Conservation (phyloP, 1,140 invertebrate genomes). For the Helicorthomorpha holstii region DNA sequence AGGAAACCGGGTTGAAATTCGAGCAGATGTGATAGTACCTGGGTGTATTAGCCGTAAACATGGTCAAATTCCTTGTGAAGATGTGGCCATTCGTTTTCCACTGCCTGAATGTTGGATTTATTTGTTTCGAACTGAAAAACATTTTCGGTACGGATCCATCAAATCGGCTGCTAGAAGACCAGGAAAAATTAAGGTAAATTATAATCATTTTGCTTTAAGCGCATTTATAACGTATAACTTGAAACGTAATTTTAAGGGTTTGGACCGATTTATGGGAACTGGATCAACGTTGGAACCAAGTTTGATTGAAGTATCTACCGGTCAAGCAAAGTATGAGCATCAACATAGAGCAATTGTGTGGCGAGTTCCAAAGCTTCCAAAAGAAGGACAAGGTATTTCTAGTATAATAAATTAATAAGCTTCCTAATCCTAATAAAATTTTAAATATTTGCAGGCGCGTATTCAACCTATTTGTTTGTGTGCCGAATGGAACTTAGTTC, state of each 20-base stretch:
- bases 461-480: conserved; percentile 85
- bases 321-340: conserved; percentile 98
- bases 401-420: not conserved
- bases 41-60: conserved; percentile 88
- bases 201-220: conserved; percentile 1
- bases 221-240: not conserved
- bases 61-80: conserved; percentile 83
- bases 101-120: conserved; percentile 99
- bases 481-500: conserved; percentile 85
- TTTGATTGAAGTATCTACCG: conserved; percentile 92
- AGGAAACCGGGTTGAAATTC: conserved; percentile 55
- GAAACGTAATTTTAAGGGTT: conserved; percentile 38
- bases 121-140: conserved; percentile 92
- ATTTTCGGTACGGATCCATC: conserved; percentile 96
- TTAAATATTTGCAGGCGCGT: conserved; percentile 52
- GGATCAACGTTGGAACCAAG: conserved; percentile 79
- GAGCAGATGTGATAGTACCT: conserved; percentile 85
- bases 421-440: not conserved
- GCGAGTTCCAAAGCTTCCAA: conserved; percentile 88
- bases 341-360: conserved; percentile 93
- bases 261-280: conserved; percentile 81
- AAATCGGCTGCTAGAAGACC: conserved; percentile 80
- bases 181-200: conserved; percentile 37
- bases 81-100: conserved; percentile 90
- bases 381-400: conserved; percentile 78